These are phyloP conservation scores for Fratercula arctica DNA, from an alignment of 2,797 vertebrate genomes.

Conservation along the genomic window DNA sequence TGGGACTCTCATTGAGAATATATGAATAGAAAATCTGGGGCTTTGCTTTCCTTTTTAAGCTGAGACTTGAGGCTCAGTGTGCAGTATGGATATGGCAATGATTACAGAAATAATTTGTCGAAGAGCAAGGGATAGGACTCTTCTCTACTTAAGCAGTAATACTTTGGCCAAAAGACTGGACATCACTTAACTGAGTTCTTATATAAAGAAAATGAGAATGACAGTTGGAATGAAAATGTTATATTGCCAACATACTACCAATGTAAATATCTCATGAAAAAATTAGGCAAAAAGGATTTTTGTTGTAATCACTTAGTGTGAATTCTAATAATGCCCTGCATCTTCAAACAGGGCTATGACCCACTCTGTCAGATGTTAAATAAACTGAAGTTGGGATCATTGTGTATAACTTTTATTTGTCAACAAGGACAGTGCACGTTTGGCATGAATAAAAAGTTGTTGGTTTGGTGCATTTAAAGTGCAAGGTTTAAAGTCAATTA, in stretches of 20 bases:
- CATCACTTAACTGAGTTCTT: neutral
- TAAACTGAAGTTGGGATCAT: neutral
- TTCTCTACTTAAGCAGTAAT: neutral
- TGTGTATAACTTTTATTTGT: neutral
- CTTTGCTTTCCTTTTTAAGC: neutral
- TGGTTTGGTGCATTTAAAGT: neutral
- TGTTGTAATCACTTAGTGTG: neutral
- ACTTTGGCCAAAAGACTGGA: neutral
- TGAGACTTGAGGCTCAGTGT: neutral
- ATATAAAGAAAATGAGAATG: neutral
- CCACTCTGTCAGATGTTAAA: neutral
- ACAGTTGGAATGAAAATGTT: neutral
- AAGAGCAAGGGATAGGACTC: neutral
- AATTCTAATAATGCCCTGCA: neutral
- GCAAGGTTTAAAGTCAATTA: neutral
- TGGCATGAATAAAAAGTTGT: neutral
- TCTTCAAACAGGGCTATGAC: neutral
- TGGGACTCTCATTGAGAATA: neutral
- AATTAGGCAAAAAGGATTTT: neutral
- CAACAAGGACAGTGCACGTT: neutral
- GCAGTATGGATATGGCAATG: neutral
- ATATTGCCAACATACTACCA: neutral
- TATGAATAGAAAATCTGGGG: neutral
- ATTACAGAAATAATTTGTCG: neutral
- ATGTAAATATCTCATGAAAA: neutral